Evolutionary conservation across 1,140 invertebrate genomes (phyloP).

Genomic region (Caenorhabditis briggsae): DNA sequence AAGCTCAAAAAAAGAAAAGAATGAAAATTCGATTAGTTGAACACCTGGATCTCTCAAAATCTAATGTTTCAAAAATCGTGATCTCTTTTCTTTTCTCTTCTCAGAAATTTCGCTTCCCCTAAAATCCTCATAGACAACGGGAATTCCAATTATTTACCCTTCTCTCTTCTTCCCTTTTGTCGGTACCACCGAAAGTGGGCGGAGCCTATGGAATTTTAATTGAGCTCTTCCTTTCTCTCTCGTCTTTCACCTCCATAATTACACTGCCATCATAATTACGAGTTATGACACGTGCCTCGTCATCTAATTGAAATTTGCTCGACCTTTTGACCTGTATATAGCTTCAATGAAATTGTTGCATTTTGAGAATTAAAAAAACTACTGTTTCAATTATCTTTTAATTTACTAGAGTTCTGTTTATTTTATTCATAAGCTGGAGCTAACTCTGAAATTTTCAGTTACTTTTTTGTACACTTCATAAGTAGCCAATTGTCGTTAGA

Average conservation of each 20-base stretch:
- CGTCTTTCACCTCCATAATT: not conserved
- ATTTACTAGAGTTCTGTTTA: no score
- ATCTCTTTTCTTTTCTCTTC: not conserved
- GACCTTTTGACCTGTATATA: not conserved
- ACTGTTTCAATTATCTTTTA: not conserved
- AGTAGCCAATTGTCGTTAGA: no score
- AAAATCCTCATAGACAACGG: not conserved
- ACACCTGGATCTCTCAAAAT: slow-evolving; percentile 17
- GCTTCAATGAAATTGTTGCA: not conserved
- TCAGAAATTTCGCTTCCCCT: not conserved
- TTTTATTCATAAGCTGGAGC: no score
- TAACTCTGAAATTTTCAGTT: not conserved
- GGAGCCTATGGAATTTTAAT: slow-evolving; percentile 20
- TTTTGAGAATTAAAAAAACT: not conserved
- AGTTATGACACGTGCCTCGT: not conserved
- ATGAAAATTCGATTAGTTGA: slow-evolving; percentile 37
- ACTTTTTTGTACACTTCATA: not conserved
- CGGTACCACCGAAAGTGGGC: not conserved
- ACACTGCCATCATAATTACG: not conserved
- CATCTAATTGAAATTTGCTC: slow-evolving; percentile 33
- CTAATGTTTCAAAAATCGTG: slow-evolving; percentile 35
- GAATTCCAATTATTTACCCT: slow-evolving; percentile 32
- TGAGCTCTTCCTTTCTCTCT: not conserved
- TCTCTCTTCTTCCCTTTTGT: not conserved
- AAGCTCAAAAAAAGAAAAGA: not conserved